Percentiles rank a stretch among this genome's conserved stretches.
Conservation (phyloP, 2,113 vertebrate species). For the Cottus gobio region DNA sequence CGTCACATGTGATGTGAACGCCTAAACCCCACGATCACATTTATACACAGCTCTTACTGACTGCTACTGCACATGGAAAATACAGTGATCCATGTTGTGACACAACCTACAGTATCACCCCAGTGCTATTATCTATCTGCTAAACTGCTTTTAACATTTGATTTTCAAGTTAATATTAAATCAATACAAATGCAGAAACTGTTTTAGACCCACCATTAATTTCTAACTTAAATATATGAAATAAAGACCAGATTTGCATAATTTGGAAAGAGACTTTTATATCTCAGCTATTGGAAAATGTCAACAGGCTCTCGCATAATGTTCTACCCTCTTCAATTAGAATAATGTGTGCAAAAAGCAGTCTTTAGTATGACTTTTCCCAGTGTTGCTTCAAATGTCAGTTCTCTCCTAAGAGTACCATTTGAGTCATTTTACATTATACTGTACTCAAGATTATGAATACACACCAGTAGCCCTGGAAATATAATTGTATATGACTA, state of each 20-base stretch:
- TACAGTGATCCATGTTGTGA: not conserved
- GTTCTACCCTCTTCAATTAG: constrained; percentile 25
- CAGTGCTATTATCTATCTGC: not conserved
- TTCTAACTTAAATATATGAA: not conserved
- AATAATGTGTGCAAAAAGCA: constrained; percentile 36
- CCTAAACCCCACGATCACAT: not conserved
- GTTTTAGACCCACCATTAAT: constrained; percentile 1
- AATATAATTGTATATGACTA: not conserved
- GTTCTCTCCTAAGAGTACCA: not conserved
- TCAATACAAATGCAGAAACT: not conserved
- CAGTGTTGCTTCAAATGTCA: constrained; percentile 31
- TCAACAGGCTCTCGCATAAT: constrained; percentile 34
- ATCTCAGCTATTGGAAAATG: constrained; percentile 33
- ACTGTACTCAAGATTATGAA: not conserved
- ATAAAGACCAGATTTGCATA: constrained; percentile 6
- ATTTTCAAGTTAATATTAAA: not conserved
- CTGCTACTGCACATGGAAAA: not conserved
- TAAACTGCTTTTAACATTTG: not conserved
- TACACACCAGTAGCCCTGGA: not conserved
- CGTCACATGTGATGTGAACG: constrained; percentile 3
- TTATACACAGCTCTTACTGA: not conserved
- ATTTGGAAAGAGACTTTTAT: constrained; percentile 23
- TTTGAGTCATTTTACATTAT: constrained; percentile 10
- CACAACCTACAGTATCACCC: not conserved
- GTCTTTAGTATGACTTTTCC: constrained; percentile 2